Evolutionary conservation across 23 tunicate species (phyloP), one percentile per base, ranked within the genome.

Genomic region (Botrylloides violaceus): DNA sequence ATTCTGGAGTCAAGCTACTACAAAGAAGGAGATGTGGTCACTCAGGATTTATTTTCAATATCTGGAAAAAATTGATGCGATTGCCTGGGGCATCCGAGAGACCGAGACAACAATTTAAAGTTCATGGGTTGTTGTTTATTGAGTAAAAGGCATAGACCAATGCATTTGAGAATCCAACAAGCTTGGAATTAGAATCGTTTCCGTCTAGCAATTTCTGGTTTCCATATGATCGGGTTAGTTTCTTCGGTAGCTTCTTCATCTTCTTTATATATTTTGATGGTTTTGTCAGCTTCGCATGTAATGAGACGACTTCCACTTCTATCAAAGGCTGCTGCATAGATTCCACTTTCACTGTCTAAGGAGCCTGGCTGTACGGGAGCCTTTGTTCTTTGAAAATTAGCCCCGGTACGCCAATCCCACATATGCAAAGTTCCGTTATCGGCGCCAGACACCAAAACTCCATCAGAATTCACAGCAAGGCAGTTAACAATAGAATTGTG

Each of bases 321-420:
- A 61, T 93, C 98, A 78, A 93, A 93, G 22, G 89, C 81, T 79
- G 92, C 79, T 36, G 98, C 98, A 53, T 88, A 93, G 20, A 93
- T 85, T 7, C 94, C 98, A 50, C 88, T 81, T 77, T 93, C 98
- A 50, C 94, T 85, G 80, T 93, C 98, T 65, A 93, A 64, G 22
- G 98, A 93, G 1, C 98, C 98, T 0, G 98, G 98, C 35, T 93
- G 98, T 3, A 93, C 98, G 3, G 98, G 94, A 9, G 98, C 98
- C 66, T 93, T 81, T 2, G 92, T 85, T 4, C 98, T 83, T 47
- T 93, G 98, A 58, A 86, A 93, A 66, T 93, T 93, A 70, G 86
- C 77, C 2, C 98, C 98, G 2, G 98, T 93, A 32, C 98, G 43
- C 98, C 98, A 93, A 34, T 93, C 98, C 94, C 92, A 93, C 73